Evolutionary conservation across 2,888 invertebrate genomes (phyloP), one percentile per base, ranked within the genome.

Genomic region (Orthosia cruda): DNA sequence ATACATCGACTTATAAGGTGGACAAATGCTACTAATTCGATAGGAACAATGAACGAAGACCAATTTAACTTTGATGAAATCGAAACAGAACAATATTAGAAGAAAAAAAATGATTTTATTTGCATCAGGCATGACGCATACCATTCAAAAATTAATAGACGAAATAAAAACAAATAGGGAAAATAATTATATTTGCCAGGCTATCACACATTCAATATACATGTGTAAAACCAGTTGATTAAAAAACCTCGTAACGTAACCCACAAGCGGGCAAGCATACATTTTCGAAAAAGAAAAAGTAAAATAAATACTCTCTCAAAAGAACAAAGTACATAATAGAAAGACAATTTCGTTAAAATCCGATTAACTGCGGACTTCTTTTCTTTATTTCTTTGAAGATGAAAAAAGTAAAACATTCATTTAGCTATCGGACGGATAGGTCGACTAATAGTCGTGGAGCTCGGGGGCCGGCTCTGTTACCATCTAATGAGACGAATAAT

Each of bases 311-410:
- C 20, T 49, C 52, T n/a, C 54, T 65, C 49, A 57, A 74, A 74
- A 71, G 57, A 71, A 72, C 77, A 83, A 83, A 83, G 71, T 68
- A 86, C 55, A 73, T 75, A 80, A 73, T 66, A 74, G 63, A 84
- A 80, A 80, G 64, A 82, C 73, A 87, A 78, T 85, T 88, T 67
- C 32, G 67, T 58, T 83, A 73, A 81, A 85, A 88, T 85, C 85
- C 79, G 85, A 88, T 88, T 87, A 87, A 81, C 68, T 76, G 40
- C 57, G 59, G 72, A 77, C 63, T 79, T 74, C 57, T 73, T 79
- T 81, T 77, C 52, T 67, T 75, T 75, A 74, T 86, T 71, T 79
- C 65, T 75, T 75, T 67, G 59, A 20, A 18, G 20, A 71, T 57
- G 67, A 68, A 64, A 74, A 81, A 81, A 58, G 85, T 68, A 68